phyloP scores from a whole-genome alignment of 2,113 vertebrate genomes.

The Corythornis cristatus region DNA sequence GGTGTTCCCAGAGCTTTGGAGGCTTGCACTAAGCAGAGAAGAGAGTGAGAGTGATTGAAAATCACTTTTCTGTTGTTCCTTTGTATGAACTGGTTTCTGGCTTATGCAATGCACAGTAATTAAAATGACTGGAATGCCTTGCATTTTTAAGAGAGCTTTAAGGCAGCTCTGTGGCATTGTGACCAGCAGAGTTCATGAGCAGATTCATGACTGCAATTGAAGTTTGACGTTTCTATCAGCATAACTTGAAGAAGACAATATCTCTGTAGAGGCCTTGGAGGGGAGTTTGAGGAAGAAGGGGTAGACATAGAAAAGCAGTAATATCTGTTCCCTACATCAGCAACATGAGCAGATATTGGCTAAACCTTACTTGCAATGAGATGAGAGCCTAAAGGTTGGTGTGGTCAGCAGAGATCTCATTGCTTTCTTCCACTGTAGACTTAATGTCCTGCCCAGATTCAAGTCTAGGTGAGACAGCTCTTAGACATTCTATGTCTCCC shows the following conservation, averaged over 20 bases:
- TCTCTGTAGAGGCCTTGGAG: neutral
- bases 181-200: slow-evolving; percentile 48
- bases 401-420: neutral
- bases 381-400: neutral
- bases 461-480: neutral
- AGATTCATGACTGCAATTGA: neutral
- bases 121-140: slow-evolving; percentile 80
- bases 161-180: slow-evolving; percentile 59
- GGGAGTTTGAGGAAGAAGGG: neutral
- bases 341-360: neutral
- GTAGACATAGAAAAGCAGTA: neutral
- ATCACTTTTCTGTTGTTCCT: slow-evolving; percentile 74
- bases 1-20: slow-evolving; percentile 48
- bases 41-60: slow-evolving; percentile 65
- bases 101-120: slow-evolving; percentile 78
- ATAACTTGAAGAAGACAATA: neutral
- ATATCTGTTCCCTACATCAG: neutral
- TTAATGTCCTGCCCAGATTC: neutral
- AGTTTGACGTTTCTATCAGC: neutral
- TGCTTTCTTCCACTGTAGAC: neutral
- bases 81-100: slow-evolving; percentile 74
- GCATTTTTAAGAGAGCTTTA: slow-evolving; percentile 76
- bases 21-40: slow-evolving; percentile 26
- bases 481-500: neutral
- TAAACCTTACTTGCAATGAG: neutral